Conservation (phyloP, 2,113 vertebrate genomes). For the Axis porcinus region DNA sequence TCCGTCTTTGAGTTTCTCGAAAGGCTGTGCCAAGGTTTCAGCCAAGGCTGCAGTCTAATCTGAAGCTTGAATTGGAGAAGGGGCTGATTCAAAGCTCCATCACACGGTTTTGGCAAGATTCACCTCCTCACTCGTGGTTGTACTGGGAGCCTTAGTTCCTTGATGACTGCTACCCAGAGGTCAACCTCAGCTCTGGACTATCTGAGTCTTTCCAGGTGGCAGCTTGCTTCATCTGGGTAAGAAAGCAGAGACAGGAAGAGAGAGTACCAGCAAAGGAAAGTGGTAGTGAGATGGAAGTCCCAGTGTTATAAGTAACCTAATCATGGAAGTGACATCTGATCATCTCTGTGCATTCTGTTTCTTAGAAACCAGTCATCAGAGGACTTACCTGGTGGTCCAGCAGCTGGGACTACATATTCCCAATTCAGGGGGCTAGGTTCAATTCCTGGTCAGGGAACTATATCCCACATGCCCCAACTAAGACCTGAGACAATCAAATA, state of each 20-base stretch:
- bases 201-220: background rate
- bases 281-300: background rate
- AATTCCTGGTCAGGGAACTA: background rate
- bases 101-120: background rate
- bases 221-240: background rate
- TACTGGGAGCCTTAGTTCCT: background rate
- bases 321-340: background rate
- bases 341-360: background rate
- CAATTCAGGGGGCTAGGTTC: background rate
- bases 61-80: background rate
- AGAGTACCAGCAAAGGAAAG: too few relatives aligned
- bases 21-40: background rate
- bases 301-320: background rate
- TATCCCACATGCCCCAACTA: background rate
- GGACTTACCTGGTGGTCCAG: background rate
- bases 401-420: background rate
- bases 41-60: background rate
- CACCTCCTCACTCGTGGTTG: background rate
- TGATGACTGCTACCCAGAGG: background rate
- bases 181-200: background rate
- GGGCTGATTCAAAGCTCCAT: background rate
- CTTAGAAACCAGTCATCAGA: background rate
- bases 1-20: background rate
- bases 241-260: background rate
- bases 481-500: background rate